Percentiles rank a stretch among this genome's conserved stretches.
These are phyloP conservation scores for Acomys russatus DNA, from an alignment of 2,797 vertebrate genomes.

Conservation along the genomic window DNA sequence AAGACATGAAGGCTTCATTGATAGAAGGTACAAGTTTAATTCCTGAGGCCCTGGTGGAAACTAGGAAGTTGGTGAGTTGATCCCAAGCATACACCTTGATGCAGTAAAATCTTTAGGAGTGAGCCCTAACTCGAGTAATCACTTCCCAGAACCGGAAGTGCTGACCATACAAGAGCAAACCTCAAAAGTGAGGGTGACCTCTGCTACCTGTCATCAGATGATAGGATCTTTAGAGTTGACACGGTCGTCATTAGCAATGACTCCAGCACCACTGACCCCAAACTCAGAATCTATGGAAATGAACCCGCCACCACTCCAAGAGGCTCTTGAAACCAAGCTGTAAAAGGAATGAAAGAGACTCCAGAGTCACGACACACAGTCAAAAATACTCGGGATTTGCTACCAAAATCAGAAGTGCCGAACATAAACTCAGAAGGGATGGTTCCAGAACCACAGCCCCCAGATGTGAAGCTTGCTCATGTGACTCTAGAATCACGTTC, in stretches of 20 bases:
- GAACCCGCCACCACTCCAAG: conserved; percentile 13
- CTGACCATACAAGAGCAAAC: conserved; percentile 13
- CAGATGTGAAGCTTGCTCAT: neutral
- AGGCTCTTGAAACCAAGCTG: neutral
- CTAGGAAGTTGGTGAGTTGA: neutral
- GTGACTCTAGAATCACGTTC: conserved; percentile 1
- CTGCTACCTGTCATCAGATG: conserved; percentile 35
- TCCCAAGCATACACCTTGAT: conserved; percentile 34
- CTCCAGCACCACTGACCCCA: neutral
- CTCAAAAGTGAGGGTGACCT: conserved; percentile 46
- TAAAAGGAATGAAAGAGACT: neutral
- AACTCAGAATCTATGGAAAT: conserved; percentile 46
- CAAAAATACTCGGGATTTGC: conserved; percentile 60
- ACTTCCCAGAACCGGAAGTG: conserved; percentile 15
- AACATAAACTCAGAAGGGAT: conserved; percentile 45
- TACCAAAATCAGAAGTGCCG: conserved; percentile 47
- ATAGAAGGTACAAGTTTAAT: conserved; percentile 18
- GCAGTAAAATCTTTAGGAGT: conserved; percentile 51
- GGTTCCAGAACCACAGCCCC: conserved; percentile 6
- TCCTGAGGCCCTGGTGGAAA: conserved; percentile 46
- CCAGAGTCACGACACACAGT: conserved; percentile 1
- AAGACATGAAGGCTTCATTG: conserved; percentile 60
- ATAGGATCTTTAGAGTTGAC: conserved; percentile 25
- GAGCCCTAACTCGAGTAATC: neutral
- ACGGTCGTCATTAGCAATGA: conserved; percentile 59